Conservation (phyloP, 2,113 vertebrate genomes). For the Falcunculus frontatus region DNA sequence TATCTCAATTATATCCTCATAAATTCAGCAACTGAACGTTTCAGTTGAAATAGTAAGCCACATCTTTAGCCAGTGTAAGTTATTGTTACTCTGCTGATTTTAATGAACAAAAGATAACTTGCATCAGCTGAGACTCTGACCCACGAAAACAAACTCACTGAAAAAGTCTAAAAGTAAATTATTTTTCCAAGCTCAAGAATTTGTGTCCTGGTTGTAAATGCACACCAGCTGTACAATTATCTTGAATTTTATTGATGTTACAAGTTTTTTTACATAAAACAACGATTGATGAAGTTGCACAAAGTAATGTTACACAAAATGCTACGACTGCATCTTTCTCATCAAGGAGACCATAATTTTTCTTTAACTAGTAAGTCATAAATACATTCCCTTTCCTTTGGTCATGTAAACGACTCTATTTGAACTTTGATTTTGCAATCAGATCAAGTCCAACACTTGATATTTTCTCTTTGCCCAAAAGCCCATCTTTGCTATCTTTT, state of each 20-base stretch:
- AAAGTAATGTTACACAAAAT: not conserved
- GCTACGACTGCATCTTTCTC: not conserved
- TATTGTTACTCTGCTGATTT: not conserved
- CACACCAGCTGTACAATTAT: not conserved
- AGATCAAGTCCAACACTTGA: not conserved
- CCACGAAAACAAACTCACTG: not conserved
- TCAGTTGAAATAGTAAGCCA: not conserved
- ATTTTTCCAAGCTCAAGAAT: not conserved
- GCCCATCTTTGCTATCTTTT: not conserved
- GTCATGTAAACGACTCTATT: not conserved
- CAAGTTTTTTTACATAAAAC: not conserved
- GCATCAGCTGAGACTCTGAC: not conserved
- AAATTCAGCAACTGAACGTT: constrained; percentile 26
- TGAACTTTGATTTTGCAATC: not conserved
- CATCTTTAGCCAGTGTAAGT: not conserved
- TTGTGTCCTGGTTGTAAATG: not conserved
- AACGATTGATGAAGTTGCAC: rapidly evolving
- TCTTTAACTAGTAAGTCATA: not conserved
- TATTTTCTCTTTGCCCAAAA: not conserved
- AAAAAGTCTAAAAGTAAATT: not conserved
- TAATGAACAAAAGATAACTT: not conserved
- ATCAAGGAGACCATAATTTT: not conserved
- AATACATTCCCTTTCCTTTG: not conserved
- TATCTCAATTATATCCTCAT: constrained; percentile 34
- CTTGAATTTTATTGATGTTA: not conserved